Base-by-base conservation (phyloP, 2,888 invertebrate species). In the Drosophila mettleri region DNA sequence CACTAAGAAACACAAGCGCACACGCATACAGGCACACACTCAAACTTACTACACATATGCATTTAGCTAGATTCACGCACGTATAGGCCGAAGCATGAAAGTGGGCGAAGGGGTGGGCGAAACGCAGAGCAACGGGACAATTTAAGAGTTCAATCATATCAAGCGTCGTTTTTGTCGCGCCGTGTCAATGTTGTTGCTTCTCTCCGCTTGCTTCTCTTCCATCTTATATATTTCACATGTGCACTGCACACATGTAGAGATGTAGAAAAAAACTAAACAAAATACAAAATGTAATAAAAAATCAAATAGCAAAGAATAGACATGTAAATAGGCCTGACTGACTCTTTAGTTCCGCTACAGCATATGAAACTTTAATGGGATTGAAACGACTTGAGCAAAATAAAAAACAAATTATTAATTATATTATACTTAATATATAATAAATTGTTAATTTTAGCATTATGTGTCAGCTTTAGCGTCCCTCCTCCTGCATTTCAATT, bases 91-190 rank as follows among this genome's bases (percentile, higher is more conserved):
- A 0, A 2, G 45, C 9, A 31, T 18, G 18, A 10, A 2, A 1
- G 36, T 36, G 24, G 20, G 57, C 34, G 48, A 43, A 31, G 31
- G 31, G 38, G 54, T 46, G 45, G 36, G 29, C 29, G 39, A 46
- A 54, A 39, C 41, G 54, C 43, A 27, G 65, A 63, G 54, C 55
- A 61, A 46, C 41, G 65, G 59, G 75, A 55, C 58, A 69, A 74
- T 84, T 82, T 78, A 81, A 74, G 73, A 81, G 81, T 84, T 82
- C 79, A 84, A 84, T 82, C 84, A 81, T 81, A 78, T 74, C 79
- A 81, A 75, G 73, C 78, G 78, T 70, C 64, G 82, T 68, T 71
- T 76, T 64, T 80, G 74, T 82, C 77, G 82, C 80, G 68, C 66
- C 78, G 67, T 69, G 69, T 80, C 80, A 82, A 65, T 68, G 61